Evolutionary conservation across 2,888 invertebrate species (phyloP), one percentile per base, ranked within the genome.

Genomic region (Panzeria rudis): DNA sequence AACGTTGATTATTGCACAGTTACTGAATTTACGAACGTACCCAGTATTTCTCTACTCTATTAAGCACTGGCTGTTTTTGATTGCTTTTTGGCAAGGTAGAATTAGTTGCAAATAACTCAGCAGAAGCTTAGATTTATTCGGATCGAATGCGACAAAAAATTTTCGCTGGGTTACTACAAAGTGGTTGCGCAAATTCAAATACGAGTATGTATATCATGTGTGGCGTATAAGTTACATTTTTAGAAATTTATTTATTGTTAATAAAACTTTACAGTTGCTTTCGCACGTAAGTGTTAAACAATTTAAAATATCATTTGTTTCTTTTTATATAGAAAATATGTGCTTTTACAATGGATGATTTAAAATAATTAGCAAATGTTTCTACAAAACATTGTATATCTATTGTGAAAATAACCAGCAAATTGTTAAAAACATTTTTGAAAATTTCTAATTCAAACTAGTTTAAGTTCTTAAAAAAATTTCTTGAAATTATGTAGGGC

Each of bases 221-320:
- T 9, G 44, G 44, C 66, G 32, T 76, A 56, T 64, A n/a, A 68
- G 56, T 66, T 68, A 47, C 35, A 47, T 15, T 72, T 44, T 23
- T 32, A 47, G 54, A 47, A 54, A 23, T 62, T 61, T 9, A 52
- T 38, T 32, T 15, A 23, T 52, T 20, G 20, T 44, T 44, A 50
- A 17, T 15, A 56, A 29, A 44, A 35, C 15, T 44, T 77, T 56
- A 77, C 66, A 56, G 76, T 68, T 77, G 66, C 56, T 68, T 77
- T 77, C 35, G 68, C 68, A 68, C 56, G 15, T 66, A 11, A 13
- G 29, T 54, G 32, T 64, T 64, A 75, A 25, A 64, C 9, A 50
- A 44, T 62, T 29, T 72, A 15, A 64, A 15, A 64, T 23, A 25
- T n/a, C 23, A 25, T 15, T n/a, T n/a, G 25, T 11, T 20, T 23